phyloP scores from a whole-genome alignment of 2,888 invertebrate genomes.

The Synergus gifuensis region DNA sequence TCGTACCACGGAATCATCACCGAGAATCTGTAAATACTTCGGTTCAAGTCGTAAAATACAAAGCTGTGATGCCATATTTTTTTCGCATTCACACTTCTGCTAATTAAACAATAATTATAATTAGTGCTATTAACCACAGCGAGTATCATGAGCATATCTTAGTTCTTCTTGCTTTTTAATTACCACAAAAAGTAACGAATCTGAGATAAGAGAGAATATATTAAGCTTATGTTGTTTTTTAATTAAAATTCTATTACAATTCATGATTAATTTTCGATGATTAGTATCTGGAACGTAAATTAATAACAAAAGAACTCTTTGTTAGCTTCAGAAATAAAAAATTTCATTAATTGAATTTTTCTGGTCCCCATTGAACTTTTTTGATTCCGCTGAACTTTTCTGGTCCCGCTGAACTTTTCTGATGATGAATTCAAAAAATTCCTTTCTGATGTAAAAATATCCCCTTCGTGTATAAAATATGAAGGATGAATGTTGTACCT shows the following conservation, averaged over 20 bases:
- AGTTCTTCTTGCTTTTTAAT: neutral
- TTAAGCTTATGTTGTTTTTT: neutral
- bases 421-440: neutral
- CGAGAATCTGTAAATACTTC: slow-evolving; percentile 11
- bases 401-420: neutral
- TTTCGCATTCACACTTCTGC: neutral
- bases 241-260: neutral
- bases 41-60: neutral
- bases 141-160: neutral
- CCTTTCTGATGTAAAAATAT: neutral
- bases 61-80: neutral
- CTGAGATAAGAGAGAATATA: neutral
- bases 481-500: slow-evolving; percentile 30
- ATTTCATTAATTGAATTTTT: neutral
- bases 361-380: neutral
- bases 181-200: neutral
- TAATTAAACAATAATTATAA: neutral
- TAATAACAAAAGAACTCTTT: no score
- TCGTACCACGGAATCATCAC: slow-evolving; percentile 4
- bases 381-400: neutral
- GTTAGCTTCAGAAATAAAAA: neutral
- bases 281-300: neutral
- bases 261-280: neutral
- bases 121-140: neutral
- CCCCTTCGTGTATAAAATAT: neutral